Conservation (phyloP, 92 coral and sea anemone genomes). For the Heliopora coerulea region DNA sequence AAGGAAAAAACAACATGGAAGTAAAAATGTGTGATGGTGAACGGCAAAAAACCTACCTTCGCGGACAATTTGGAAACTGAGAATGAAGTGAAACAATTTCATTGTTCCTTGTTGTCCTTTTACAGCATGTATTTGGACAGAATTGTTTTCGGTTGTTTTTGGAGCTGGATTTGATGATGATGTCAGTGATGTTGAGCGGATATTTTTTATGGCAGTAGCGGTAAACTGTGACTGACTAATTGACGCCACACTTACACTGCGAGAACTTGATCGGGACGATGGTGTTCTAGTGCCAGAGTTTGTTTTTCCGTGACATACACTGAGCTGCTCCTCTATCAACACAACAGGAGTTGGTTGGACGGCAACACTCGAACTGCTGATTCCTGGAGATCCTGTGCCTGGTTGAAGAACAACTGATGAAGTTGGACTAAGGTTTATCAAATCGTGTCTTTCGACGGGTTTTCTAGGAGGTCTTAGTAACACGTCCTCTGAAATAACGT, state of each 20-base stretch:
- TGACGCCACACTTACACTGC: constrained; percentile 41
- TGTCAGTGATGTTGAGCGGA: background rate
- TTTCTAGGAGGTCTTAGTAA: background rate
- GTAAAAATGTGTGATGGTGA: background rate
- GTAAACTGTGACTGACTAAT: constrained; percentile 10
- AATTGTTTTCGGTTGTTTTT: constrained; percentile 21
- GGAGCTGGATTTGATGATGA: constrained; percentile 21
- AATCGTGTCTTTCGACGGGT: background rate
- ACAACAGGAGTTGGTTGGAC: constrained; percentile 18
- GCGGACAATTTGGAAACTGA: constrained; percentile 41
- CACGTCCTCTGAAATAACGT: background rate
- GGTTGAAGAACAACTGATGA: background rate
- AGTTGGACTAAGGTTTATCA: background rate
- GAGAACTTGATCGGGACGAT: constrained; percentile 11
- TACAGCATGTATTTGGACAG: background rate
- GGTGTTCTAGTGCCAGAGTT: background rate
- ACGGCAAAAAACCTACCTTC: constrained; percentile 32
- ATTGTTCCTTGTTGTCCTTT: constrained; percentile 27
- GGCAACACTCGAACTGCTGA: background rate
- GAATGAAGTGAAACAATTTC: constrained; percentile 39
- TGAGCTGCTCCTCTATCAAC: too few relatives aligned
- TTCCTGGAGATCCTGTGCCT: background rate
- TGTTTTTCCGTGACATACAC: background rate
- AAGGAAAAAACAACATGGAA: background rate
- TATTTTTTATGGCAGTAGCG: background rate